A percentile compares a stretch with the other conserved stretches of the same genome.
Conservation (phyloP, 2,113 vertebrate genomes). For the Petaurus breviceps region DNA sequence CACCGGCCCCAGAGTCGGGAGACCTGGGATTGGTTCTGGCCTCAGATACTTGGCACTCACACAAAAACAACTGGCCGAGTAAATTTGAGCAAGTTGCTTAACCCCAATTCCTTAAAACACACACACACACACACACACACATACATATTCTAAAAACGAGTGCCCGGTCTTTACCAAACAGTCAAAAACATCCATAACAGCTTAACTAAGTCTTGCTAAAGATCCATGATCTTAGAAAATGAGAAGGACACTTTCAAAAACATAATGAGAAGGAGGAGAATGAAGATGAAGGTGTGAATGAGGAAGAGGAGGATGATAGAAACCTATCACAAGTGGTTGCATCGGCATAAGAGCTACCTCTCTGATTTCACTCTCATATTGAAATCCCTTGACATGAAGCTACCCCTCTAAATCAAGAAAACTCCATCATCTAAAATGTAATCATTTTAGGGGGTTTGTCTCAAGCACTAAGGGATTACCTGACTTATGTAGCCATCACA, state of each 20-base stretch:
- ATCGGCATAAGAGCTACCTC: neutral
- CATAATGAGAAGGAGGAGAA: neutral
- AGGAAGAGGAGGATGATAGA: neutral
- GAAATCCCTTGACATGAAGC: neutral
- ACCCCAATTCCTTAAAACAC: too few relatives aligned
- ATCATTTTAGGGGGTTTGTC: neutral
- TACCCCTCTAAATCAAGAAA: neutral
- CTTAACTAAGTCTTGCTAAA: neutral
- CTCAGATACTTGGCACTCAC: too few relatives aligned
- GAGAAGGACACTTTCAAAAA: neutral
- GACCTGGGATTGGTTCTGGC: too few relatives aligned
- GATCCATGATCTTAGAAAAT: neutral
- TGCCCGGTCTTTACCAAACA: neutral
- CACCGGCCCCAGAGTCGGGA: too few relatives aligned
- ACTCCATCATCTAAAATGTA: neutral
- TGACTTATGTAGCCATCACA: neutral
- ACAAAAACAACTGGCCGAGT: too few relatives aligned
- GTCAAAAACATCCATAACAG: neutral
- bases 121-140: too few relatives aligned
- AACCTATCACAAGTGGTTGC: neutral
- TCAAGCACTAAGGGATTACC: neutral
- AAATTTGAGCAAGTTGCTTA: too few relatives aligned
- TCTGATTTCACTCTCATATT: neutral
- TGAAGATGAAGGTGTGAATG: accelerated
- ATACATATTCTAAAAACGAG: too few relatives aligned